A percentile compares a stretch with the other conserved stretches of the same genome.
Conservation (phyloP, 2,797 vertebrate genomes). For the Gila robusta region DNA sequence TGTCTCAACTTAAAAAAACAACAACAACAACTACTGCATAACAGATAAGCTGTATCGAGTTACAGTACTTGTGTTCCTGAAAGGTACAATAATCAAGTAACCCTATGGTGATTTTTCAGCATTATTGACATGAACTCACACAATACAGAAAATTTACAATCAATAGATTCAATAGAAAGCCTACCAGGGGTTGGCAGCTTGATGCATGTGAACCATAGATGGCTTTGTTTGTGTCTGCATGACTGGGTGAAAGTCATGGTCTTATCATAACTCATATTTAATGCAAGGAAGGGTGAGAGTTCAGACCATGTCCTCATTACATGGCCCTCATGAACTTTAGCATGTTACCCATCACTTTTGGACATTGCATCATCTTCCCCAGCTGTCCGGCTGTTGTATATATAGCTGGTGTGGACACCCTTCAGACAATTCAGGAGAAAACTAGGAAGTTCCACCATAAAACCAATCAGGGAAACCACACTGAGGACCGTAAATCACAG, state of each 20-base stretch:
- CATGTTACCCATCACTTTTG: conserved; percentile 52
- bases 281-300: conserved; percentile 52
- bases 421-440: conserved; percentile 68
- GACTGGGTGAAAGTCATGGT: conserved; percentile 58
- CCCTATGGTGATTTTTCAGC: not conserved
- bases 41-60: not conserved
- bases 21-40: not conserved
- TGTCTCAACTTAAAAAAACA: not conserved
- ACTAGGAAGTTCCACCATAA: conserved; percentile 81
- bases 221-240: conserved; percentile 62
- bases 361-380: conserved; percentile 59
- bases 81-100: not conserved
- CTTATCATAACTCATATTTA: conserved; percentile 58
- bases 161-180: conserved; percentile 74
- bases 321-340: conserved; percentile 61
- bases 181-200: conserved; percentile 74
- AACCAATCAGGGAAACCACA: conserved; percentile 79
- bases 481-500: conserved; percentile 78
- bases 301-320: conserved; percentile 59
- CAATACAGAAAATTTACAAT: conserved; percentile 62
- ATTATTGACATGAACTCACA: not conserved
- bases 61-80: not conserved
- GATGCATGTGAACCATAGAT: conserved; percentile 79
- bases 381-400: conserved; percentile 57
- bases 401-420: conserved; percentile 68